Base-by-base conservation (phyloP, 2,113 vertebrate genomes). In the Sorex fumeus region DNA sequence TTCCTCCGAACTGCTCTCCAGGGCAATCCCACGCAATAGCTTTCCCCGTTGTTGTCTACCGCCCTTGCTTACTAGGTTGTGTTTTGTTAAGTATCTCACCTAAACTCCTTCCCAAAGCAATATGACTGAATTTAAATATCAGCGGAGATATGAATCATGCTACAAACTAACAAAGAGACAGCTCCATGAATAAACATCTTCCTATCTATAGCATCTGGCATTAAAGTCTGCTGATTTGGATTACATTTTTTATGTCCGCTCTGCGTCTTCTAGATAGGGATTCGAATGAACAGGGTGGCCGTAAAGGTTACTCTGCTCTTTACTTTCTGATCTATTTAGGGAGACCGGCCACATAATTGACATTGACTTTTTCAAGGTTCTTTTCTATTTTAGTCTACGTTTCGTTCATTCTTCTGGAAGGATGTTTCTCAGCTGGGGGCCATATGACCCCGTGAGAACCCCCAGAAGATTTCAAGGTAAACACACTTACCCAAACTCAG, bases 221-320 rank as follows among this genome's bases (percentile, higher is more conserved):
- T 27, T 84, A 66, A 87, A 87, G 23, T 1, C 40, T 83, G 34
- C 8, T 83, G 30, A 78, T 77, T 87, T 88, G 70, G 28, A 91
- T 86, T 27, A 69, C 18, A 83, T 78, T 66, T 75, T 77, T 70
- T 91, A 32, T 84, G 23, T 23, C 34, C 57, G 6, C 25, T 62
- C 78, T 45, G 28, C 6, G 2, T 36, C 5, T 87, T 84, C 66
- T 11, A 77, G 27, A 43, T 62, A 78, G 43, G 50, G 28, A 60
- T 88, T 78, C 82, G 15, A 87, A 70, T 87, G n/a, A 66, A 72
- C 83, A 91, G 11, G 21, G 47, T 50, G 77, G 18, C 64, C 32
- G 64, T n/a, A 12, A 78, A 45, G 4, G 45, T 57, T 83, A 28
- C 28, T 82, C 91, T 82, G 60, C 32, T 90, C 9, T 69, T 77